Evolutionary conservation across 2,888 invertebrate genomes (phyloP), one percentile per base, ranked within the genome.

Genomic region (Leuctra nigra): DNA sequence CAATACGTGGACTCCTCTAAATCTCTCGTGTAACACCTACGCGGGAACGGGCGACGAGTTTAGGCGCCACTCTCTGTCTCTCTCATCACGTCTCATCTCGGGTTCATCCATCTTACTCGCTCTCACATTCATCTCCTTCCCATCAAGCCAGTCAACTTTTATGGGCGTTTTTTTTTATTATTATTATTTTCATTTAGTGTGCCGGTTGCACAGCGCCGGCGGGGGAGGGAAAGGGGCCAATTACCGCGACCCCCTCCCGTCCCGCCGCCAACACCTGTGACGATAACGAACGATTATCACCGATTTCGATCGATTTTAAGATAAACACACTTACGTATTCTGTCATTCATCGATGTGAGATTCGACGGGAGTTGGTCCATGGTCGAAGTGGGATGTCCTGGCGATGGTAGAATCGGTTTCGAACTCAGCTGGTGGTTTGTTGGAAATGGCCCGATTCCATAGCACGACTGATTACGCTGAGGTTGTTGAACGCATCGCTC

Each of bases 211-310:
- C 44, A n/a, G 44, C 6, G 23, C 22, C 54, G 48, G 41, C 53
- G 55, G 25, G 25, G 59, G 53, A 38, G 56, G 46, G 41, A 23
- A 54, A 47, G 53, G 50, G 36, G 46, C 50, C 61, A 53, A 47
- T 48, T 56, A 47, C 46, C 33, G 48, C 20, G 29, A 24, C 58
- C 18, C 55, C 55, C 29, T 23, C 59, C 20, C 23, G 7, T 20
- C 23, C 18, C 6, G 4, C 6, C 13, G 41, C 4, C 2, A 4
- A 23, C 44, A 44, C 44, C 44, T 44, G 44, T 23, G 44, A 44
- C 44, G 20, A 23, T 22, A 22, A n/a, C 23, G 23, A n/a, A 20
- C 23, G 44, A 6, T 23, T 4, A 2, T 6, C 23, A 20, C 7
- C 7, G 7, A 22, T 11, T 9, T 20, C n/a, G 44, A 20, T 16